Conservation (phyloP, 2,888 invertebrate genomes). For the Acronicta psi region DNA sequence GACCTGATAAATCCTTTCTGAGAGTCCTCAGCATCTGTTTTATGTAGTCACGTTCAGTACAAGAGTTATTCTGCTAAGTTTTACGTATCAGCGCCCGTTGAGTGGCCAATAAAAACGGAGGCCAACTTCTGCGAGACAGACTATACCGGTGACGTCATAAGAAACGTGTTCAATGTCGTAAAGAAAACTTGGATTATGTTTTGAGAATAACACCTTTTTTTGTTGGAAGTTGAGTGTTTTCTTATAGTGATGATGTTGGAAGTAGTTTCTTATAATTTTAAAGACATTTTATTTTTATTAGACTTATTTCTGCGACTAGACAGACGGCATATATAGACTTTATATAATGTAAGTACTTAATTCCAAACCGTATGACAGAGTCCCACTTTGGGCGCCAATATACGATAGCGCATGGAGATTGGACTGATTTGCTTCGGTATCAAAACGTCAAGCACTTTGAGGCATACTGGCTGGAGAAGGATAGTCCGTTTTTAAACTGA, state of each 20-base stretch:
- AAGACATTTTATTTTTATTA: neutral
- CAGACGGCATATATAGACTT: too few relatives aligned
- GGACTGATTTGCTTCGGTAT: neutral
- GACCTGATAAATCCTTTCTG: neutral
- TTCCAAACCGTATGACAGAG: neutral
- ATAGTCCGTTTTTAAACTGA: too few relatives aligned
- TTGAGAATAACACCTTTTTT: constrained; percentile 37
- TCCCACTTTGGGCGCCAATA: neutral
- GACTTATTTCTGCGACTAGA: too few relatives aligned
- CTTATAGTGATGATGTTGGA: constrained; percentile 18
- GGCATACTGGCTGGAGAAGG: too few relatives aligned
- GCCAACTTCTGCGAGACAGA: constrained; percentile 45
- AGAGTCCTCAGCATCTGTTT: constrained; percentile 21
- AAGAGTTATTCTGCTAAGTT: constrained; percentile 49
- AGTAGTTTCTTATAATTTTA: constrained; percentile 11
- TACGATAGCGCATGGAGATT: neutral
- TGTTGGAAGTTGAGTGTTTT: constrained; percentile 17
- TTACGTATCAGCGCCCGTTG: constrained; percentile 44
- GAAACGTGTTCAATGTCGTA: constrained; percentile 48
- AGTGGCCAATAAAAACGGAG: constrained; percentile 53
- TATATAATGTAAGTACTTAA: too few relatives aligned
- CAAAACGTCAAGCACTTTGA: too few relatives aligned
- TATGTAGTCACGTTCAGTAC: constrained; percentile 33
- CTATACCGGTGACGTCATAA: constrained; percentile 36
- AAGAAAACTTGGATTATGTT: constrained; percentile 52